A percentile compares a stretch with the other conserved stretches of the same genome.
These are phyloP conservation scores for Papilio polytes DNA, from an alignment of 1,140 invertebrate genomes.

Conservation along the genomic window DNA sequence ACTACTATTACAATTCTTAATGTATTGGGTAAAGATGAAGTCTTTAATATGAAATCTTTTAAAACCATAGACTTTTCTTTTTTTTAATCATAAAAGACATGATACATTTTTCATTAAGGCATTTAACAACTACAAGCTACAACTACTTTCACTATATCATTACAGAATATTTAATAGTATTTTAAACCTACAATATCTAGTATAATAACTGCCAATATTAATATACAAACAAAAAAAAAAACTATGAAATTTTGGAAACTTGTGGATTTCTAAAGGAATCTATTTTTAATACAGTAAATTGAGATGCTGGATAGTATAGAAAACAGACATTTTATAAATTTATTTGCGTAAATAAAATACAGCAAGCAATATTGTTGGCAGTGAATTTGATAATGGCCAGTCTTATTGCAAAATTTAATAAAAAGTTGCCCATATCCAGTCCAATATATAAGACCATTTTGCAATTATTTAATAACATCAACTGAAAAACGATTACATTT, in stretches of 20 bases:
- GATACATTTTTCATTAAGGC: neutral
- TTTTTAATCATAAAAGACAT: neutral
- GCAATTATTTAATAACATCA: neutral
- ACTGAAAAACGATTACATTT: neutral
- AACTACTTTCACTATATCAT: neutral
- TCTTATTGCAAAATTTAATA: constrained; percentile 14
- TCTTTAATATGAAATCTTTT: neutral
- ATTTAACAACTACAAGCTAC: constrained; percentile 18
- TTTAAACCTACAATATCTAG: neutral
- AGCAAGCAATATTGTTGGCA: constrained; percentile 22
- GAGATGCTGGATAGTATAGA: neutral
- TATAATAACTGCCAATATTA: neutral
- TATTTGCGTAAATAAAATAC: neutral
- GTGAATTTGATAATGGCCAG: constrained; percentile 23
- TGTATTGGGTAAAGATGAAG: neutral
- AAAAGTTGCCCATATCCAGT: neutral
- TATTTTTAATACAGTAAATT: neutral
- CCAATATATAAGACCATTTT: neutral
- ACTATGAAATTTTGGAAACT: neutral
- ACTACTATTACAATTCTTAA: neutral
- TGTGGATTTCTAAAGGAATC: neutral
- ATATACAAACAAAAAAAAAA: neutral
- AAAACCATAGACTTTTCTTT: neutral
- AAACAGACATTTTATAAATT: neutral
- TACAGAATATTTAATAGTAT: constrained; percentile 5